These are phyloP conservation scores for Barnardius zonarius DNA, from an alignment of 2,113 vertebrate species.

Conservation along the genomic window DNA sequence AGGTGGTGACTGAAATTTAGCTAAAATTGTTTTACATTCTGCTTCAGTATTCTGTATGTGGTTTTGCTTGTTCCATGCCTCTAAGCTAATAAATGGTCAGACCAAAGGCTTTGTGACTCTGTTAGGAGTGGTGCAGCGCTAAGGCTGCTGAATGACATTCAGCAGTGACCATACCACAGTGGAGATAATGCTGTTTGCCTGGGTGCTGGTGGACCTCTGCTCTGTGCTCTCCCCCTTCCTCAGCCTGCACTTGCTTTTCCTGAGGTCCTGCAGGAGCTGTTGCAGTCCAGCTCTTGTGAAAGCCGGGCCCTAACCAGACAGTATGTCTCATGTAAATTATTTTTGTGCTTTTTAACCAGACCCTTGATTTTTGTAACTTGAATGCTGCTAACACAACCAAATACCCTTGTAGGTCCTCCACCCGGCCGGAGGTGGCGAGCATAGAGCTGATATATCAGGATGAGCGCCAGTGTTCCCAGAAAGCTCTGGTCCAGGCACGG, in stretches of 20 bases:
- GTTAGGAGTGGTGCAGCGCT: neutral
- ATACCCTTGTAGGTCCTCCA: constrained; percentile 81
- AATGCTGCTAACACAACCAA: neutral
- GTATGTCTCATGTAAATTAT: accelerated
- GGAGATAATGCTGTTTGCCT: neutral
- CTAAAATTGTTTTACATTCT: neutral
- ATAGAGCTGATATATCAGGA: constrained; percentile 80
- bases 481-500: constrained; percentile 87
- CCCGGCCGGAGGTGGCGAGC: constrained; percentile 90
- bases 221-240: no score
- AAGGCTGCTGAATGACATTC: neutral
- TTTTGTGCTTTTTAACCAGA: neutral
- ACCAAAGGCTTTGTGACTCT: neutral
- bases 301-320: accelerated
- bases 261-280: neutral
- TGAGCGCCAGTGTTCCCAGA: constrained; percentile 82
- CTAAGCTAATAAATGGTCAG: neutral
- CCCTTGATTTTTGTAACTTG: neutral
- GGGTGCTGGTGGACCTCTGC: neutral
- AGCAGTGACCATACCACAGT: accelerated
- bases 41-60: neutral
- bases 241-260: accelerated
- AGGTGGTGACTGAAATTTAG: neutral
- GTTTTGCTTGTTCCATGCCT: neutral
- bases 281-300: neutral